Base-by-base conservation (phyloP, 2,888 invertebrate species). In the Itoplectis maculator region DNA sequence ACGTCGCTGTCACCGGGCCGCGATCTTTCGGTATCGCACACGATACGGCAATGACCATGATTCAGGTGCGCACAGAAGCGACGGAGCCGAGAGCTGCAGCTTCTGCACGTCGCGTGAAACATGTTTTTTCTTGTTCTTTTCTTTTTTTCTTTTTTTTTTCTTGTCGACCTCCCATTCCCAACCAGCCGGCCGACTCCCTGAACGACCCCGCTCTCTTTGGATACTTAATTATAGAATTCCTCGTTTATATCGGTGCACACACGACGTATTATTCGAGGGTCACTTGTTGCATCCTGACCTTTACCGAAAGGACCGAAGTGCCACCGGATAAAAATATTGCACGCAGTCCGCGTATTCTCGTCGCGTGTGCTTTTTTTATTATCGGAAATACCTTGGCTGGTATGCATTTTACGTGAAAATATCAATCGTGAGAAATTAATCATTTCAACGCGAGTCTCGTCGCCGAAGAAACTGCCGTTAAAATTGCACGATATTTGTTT, bases 241-340 rank as follows among this genome's bases (percentile, higher is more conserved):
- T 82, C 75, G 74, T 75, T 79, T 47, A 75, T 75, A 70, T 75
- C 49, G 75, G 70, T 45, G 18, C 65, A 59, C 82, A 75, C 65
- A 51, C 54, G 70, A 65, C 29, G 29, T 42, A 66, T 79, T 79
- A 82, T 75, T 79, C 70, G 66, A 70, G 82, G 82, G 82, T 82
- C 79, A 82, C 82, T 82, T 82, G 79, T 82, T 82, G 79, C 82
- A 66, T 75, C 66, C 69, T 75, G 75, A 82, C 82, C 82, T 82
- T 82, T 82, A 66, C n/a, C 20, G 40, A 15, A 42, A 40, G 37
- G 18, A 54, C 49, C 29, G 54, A 40, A 29, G 47, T 13, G 8
- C 35, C 9, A 13, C 15, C n/a, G 45, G 66, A 61, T 51, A 42
- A 42, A 51, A 42, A 35, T 40, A 74, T 54, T 42, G n/a, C 63